Evolutionary conservation across 2,113 vertebrate genomes (phyloP), one percentile per base, ranked within the genome.

Genomic region (Microtus oregoni): DNA sequence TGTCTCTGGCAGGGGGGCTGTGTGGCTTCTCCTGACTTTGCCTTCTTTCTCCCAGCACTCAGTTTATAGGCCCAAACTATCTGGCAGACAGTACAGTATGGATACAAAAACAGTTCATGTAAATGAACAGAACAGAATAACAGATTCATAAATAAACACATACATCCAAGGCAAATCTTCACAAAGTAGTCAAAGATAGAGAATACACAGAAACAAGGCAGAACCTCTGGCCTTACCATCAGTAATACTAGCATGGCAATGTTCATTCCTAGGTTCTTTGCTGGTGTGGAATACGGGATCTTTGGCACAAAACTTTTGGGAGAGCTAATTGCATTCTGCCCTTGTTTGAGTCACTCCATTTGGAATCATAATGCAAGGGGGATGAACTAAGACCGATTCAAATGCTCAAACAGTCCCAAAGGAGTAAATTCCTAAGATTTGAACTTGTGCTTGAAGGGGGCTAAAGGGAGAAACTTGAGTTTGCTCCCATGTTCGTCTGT

Each of bases 281-380:
- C 77, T 93, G 30, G 73, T 52, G 50, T 58, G 19, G 7, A 85
- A 9, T 83, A 50, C 38, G 38, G 65, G 67, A 88, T 88, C 41
- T 95, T 87, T 61, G 70, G n/a, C 65, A 35, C 76, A 41, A 96
- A 30, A 41, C 38, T 93, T 78, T 75, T 76, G 30, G 65, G n/a
- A 58, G 58, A 87, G 87, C 47, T 32, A 81, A 79, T 73, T 88
- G 32, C 70, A 95, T 92, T 96, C 44, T 96, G 76, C 41, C 47
- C 30, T 91, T 93, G 93, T 7, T 22, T 92, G 94, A 94, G 38
- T 95, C 96, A 96, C 76, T 87, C 75, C 83, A 6, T 82, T 94
- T n/a, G 52, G 38, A 92, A 63, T 82, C 83, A 83, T 93, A 88
- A 81, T 93, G 85, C 86, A 79, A 96, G 68, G n/a, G n/a, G 52